Evolutionary conservation across 2,888 invertebrate species (phyloP).

Genomic region (Pediacus dermestoides): DNA sequence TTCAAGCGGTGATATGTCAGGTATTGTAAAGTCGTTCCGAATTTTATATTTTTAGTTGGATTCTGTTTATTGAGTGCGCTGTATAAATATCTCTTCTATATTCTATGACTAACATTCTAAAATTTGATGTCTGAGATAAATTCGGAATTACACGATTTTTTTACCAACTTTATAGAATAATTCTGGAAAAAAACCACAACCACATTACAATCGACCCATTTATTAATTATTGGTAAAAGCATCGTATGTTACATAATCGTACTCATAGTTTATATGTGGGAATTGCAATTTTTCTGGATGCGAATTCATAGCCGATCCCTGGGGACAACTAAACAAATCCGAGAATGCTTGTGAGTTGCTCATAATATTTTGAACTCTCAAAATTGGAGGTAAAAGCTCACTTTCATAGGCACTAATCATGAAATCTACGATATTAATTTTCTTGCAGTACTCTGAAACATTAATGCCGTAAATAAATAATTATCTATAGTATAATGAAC

Average conservation of each 20-base stretch:
- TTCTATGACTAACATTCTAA: too few relatives aligned
- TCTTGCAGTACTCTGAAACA: conserved; percentile 37
- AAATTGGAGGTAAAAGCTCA: conserved; percentile 27
- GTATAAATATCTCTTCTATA: too few relatives aligned
- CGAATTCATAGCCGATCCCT: conserved; percentile 25
- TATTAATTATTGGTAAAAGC: not conserved
- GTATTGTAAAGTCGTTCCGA: too few relatives aligned
- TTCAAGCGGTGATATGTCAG: too few relatives aligned
- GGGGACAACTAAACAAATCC: conserved; percentile 27
- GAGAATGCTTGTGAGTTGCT: conserved; percentile 30
- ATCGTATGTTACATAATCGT: not conserved
- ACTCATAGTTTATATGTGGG: conserved; percentile 24
- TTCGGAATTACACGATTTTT: conserved; percentile 1
- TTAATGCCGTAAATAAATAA: too few relatives aligned
- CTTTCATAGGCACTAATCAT: conserved; percentile 32
- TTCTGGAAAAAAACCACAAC: too few relatives aligned
- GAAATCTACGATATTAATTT: conserved; percentile 24
- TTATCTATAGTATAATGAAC: too few relatives aligned
- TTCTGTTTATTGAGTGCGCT: too few relatives aligned
- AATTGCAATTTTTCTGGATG: conserved; percentile 25
- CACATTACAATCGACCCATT: too few relatives aligned
- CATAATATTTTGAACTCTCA: conserved; percentile 34
- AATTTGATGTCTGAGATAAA: not conserved
- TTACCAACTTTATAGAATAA: too few relatives aligned
- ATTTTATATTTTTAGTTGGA: too few relatives aligned